Conservation (phyloP, 2,113 vertebrate genomes). For the Melanerpes formicivorus region DNA sequence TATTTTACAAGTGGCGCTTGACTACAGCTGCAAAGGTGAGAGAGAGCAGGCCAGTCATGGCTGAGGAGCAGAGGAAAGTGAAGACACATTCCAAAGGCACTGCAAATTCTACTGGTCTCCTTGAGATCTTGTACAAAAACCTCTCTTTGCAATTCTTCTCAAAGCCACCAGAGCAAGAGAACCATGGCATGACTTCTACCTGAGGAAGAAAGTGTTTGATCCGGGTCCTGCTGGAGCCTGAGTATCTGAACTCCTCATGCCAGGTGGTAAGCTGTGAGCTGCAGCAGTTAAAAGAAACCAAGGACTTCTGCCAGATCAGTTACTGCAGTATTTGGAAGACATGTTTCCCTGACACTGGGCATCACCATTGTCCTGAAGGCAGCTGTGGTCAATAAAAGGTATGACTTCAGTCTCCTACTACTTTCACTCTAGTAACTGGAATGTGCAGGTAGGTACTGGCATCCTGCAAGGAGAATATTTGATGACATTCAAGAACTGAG, state of each 20-base stretch:
- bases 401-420: background rate
- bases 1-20: background rate
- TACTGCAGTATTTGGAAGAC: background rate
- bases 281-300: background rate
- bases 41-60: background rate
- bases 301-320: background rate
- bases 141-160: background rate
- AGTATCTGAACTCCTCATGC: background rate
- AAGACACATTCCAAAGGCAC: background rate
- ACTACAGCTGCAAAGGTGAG: background rate
- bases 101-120: background rate
- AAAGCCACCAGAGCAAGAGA: background rate
- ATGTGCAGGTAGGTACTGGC: background rate
- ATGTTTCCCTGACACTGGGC: background rate
- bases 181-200: background rate
- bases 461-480: background rate
- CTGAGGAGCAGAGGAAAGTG: background rate
- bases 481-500: background rate
- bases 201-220: background rate
- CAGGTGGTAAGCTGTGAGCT: background rate
- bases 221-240: background rate
- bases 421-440: background rate
- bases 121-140: background rate
- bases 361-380: background rate
- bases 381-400: background rate